Evolutionary conservation across 2,888 invertebrate species (phyloP).

Genomic region (Trichopria drosophilae): DNA sequence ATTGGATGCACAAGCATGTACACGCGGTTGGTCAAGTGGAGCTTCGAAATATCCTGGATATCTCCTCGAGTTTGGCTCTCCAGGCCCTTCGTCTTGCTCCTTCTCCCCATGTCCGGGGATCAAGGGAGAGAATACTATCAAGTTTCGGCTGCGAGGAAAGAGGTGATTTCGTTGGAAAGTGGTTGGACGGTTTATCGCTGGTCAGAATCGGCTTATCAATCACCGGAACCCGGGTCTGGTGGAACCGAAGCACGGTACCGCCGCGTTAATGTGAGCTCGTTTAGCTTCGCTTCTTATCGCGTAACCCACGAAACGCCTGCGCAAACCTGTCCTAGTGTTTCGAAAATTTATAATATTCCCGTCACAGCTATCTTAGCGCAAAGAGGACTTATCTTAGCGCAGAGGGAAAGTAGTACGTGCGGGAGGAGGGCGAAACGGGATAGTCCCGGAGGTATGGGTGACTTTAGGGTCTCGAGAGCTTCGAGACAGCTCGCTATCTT

Average conservation of each 20-base stretch:
- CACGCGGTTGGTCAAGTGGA: conserved; percentile 31
- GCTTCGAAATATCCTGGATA: conserved; percentile 16
- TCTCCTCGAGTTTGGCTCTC: conserved; percentile 10
- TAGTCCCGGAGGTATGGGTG: too few relatives aligned
- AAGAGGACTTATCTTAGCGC: background rate
- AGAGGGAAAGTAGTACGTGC: too few relatives aligned
- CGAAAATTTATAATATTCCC: conserved; percentile 47
- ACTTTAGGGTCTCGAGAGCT: too few relatives aligned
- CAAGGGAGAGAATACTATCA: background rate
- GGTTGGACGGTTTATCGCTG: conserved; percentile 39
- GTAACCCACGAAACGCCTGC: too few relatives aligned
- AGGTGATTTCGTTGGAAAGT: conserved; percentile 12
- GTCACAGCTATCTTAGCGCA: too few relatives aligned
- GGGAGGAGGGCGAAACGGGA: too few relatives aligned
- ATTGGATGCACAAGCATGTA: conserved; percentile 38
- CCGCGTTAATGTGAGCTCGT: conserved; percentile 47
- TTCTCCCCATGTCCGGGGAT: background rate
- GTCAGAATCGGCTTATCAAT: conserved; percentile 48
- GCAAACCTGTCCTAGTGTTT: conserved; percentile 36
- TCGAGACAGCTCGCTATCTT: conserved; percentile 36
- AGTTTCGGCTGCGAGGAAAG: too few relatives aligned
- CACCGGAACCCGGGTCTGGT: conserved; percentile 36
- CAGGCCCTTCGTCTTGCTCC: background rate
- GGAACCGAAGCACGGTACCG: conserved; percentile 33
- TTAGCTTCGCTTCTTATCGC: conserved; percentile 47